Conservation (phyloP, 2,888 invertebrate species). For the Drosophila ezoana region DNA sequence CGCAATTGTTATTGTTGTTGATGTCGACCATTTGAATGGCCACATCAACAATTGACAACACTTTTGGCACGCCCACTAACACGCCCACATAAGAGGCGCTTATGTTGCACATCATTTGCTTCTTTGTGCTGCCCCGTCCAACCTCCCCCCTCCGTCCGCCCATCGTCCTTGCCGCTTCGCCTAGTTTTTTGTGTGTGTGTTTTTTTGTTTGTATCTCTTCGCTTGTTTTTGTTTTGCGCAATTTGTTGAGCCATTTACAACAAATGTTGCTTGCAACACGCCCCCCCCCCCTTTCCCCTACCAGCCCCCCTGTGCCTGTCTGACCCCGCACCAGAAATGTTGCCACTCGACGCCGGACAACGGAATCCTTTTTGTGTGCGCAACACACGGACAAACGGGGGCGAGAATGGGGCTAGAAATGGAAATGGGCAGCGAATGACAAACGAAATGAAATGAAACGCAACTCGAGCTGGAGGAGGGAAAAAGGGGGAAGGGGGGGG, state of each 20-base stretch:
- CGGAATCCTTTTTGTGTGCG: constrained; percentile 66
- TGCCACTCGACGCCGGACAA: constrained; percentile 57
- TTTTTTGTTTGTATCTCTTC: constrained; percentile 20
- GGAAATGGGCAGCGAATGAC: constrained; percentile 57
- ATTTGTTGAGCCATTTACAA: constrained; percentile 67
- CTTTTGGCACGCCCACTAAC: constrained; percentile 36
- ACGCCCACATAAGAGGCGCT: constrained; percentile 55
- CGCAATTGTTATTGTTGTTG: constrained; percentile 15
- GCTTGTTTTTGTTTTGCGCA: constrained; percentile 58
- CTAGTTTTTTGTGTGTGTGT: constrained; percentile 11
- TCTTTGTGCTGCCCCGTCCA: constrained; percentile 21
- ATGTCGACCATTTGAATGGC: constrained; percentile 31
- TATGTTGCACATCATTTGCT: constrained; percentile 63
- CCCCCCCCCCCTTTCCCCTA: background rate
- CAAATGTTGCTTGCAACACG: constrained; percentile 58
- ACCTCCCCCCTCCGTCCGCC: background rate
- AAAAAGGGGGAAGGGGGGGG: too few species aligned
- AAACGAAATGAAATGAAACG: constrained; percentile 35
- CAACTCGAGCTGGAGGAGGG: background rate
- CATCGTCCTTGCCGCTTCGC: background rate
- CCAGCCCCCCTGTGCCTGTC: background rate
- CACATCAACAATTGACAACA: constrained; percentile 45
- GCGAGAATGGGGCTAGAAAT: constrained; percentile 7
- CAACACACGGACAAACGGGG: constrained; percentile 24
- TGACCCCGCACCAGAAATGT: constrained; percentile 23